Percentiles rank a stretch among this genome's conserved stretches.
phyloP scores from a whole-genome alignment of 1,140 invertebrate genomes.

The Heliconius melpomene region DNA sequence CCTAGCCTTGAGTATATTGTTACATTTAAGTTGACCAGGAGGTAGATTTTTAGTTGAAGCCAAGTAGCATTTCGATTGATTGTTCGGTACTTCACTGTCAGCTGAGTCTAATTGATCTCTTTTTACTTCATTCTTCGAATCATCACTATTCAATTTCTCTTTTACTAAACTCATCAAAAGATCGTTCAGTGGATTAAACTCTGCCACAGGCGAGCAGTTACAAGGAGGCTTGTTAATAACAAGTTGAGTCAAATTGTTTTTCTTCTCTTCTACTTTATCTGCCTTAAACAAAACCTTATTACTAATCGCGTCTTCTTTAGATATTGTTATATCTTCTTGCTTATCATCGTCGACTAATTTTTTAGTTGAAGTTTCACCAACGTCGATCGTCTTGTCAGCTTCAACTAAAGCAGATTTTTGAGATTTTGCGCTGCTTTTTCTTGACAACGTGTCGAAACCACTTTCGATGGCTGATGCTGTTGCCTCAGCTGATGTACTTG shows the following conservation, averaged over 20 bases:
- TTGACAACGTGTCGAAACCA: conserved; percentile 70
- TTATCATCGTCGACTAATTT: conserved; percentile 69
- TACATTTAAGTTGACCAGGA: conserved; percentile 95
- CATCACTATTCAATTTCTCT: conserved; percentile 82
- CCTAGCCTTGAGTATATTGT: conserved; percentile 95
- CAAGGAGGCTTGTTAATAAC: conserved; percentile 73
- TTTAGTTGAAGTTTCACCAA: conserved; percentile 60
- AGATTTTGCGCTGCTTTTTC: conserved; percentile 77
- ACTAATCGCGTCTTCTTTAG: conserved; percentile 77
- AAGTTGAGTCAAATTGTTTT: conserved; percentile 70
- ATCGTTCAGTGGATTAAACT: conserved; percentile 79
- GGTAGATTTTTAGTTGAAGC: conserved; percentile 86
- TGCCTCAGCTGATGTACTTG: conserved; percentile 62
- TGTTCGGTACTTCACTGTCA: conserved; percentile 84
- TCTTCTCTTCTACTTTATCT: conserved; percentile 71
- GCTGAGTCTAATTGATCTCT: conserved; percentile 81
- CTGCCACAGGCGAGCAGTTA: conserved; percentile 70
- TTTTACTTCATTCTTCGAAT: conserved; percentile 82
- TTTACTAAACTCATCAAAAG: conserved; percentile 77
- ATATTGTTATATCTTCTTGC: conserved; percentile 61
- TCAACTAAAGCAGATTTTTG: conserved; percentile 74
- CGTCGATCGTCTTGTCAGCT: conserved; percentile 69
- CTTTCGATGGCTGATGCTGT: conserved; percentile 58
- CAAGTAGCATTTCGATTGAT: conserved; percentile 83
- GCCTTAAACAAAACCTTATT: conserved; percentile 76